These are phyloP conservation scores for Drosophila neocordata DNA, from an alignment of 1,140 invertebrate species.

Conservation along the genomic window DNA sequence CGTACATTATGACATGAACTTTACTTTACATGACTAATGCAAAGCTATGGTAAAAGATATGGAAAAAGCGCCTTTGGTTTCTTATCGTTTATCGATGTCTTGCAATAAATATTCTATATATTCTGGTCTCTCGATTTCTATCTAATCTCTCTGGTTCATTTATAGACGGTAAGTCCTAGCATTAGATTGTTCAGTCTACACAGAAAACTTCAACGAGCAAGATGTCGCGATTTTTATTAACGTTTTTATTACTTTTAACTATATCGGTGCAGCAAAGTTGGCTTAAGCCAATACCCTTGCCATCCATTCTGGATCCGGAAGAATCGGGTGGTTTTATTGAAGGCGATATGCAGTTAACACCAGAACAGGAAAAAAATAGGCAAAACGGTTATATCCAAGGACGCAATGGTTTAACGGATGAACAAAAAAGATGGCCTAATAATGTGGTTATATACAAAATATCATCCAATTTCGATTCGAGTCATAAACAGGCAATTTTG, in stretches of 20 bases:
- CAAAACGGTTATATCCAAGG: constrained; percentile 26
- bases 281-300: constrained; percentile 25
- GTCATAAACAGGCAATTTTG: constrained; percentile 55
- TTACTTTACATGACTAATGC: constrained; percentile 49
- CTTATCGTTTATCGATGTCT: background rate
- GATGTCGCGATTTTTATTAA: constrained; percentile 43
- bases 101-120: background rate
- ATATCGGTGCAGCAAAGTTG: background rate
- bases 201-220: constrained; percentile 37
- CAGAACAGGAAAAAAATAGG: constrained; percentile 66
- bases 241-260: constrained; percentile 32
- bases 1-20: constrained; percentile 27
- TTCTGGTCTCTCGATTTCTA: constrained; percentile 17
- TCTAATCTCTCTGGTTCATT: constrained; percentile 38
- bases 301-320: constrained; percentile 52
- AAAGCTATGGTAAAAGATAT: background rate
- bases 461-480: constrained; percentile 74
- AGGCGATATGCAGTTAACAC: constrained; percentile 84
- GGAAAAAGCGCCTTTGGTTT: background rate
- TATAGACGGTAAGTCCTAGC: constrained; percentile 21
- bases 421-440: constrained; percentile 85
- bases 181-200: constrained; percentile 35
- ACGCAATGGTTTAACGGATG: constrained; percentile 86
- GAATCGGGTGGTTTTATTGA: constrained; percentile 68
- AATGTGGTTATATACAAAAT: constrained; percentile 87